Base-by-base conservation (phyloP, 2,113 vertebrate genomes). In the Brachypteracias leptosomus region DNA sequence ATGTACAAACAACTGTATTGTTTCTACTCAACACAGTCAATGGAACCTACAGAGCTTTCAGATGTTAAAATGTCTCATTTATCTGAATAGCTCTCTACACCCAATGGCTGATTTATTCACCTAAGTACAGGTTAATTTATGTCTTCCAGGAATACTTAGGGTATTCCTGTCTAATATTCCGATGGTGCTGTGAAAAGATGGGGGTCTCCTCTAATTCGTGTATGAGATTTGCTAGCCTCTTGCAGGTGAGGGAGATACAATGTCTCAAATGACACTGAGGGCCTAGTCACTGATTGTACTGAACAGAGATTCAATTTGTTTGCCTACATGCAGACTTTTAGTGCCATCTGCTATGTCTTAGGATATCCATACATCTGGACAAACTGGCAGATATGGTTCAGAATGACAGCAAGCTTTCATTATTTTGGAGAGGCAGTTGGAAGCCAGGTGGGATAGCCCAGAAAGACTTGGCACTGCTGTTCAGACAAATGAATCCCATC, bases 311-410 rank as follows among this genome's bases (percentile, higher is more conserved):
- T 54, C 54, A 83, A 68, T 95, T 95, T 94, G 85, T 95, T 93
- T 90, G 46, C 54, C 72, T 82, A 44, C 55, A 49, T 66, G 71
- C 54, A 91, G 67, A 70, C 21, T 54, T 90, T 85, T 83, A 94
- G 44, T 90, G 38, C 88, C 88, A 97, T 93, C 92, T 96, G 82
- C 49, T 82, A 47, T 68, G 62, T 88, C 31, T 93, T 85, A 90
- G 66, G 62, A 55, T 70, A 83, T 29, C 49, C 26, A 94, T 88
- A 90, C 58, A 88, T 90, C 93, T 94, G 90, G 71, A 59, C 54
- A 65, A 54, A 38, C 66, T 93, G 85, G 71, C 44, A 72, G 36
- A 40, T 65, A 73, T 8, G 19, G 42, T 78, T 89, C 33, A 89
- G 57, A 74, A 77, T 38, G 68, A 63, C 8, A 86, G 29, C 10